Percentiles rank a stretch among this genome's conserved stretches.
These are phyloP conservation scores for Onychomys torridus DNA, from an alignment of 2,797 vertebrate genomes.

Conservation along the genomic window DNA sequence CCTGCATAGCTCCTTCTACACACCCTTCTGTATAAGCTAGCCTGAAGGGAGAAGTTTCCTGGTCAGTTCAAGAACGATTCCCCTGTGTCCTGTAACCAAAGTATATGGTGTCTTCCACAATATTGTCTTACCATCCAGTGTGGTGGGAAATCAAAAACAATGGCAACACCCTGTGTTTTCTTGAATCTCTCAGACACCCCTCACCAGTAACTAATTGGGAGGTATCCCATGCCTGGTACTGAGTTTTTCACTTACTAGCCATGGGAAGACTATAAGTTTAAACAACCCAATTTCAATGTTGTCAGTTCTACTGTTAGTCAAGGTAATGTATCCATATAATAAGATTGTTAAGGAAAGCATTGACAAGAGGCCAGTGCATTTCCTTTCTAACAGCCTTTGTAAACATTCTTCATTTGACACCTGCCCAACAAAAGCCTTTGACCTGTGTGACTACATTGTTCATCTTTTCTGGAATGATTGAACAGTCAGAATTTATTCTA, in stretches of 20 bases:
- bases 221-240: not conserved
- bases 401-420: constrained; percentile 52
- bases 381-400: constrained; percentile 18
- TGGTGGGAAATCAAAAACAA: not conserved
- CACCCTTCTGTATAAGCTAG: not conserved
- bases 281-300: not conserved
- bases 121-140: not conserved
- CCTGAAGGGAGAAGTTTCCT: not conserved
- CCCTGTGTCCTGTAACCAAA: not conserved
- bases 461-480: constrained; percentile 17
- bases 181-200: not conserved
- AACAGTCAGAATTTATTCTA: constrained; percentile 52
- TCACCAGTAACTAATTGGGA: no score
- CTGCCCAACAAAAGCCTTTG: constrained; percentile 45
- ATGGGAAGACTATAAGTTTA: not conserved
- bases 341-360: constrained; percentile 36
- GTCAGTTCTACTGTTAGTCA: not conserved
- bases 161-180: no score
- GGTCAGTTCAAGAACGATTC: not conserved
- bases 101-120: not conserved
- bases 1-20: not conserved
- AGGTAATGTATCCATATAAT: not conserved
- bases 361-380: not conserved
- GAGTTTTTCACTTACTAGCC: not conserved
- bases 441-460: constrained; percentile 38